Base-by-base conservation (phyloP, 2,797 vertebrate genomes). In the Sarcoramphus papa region DNA sequence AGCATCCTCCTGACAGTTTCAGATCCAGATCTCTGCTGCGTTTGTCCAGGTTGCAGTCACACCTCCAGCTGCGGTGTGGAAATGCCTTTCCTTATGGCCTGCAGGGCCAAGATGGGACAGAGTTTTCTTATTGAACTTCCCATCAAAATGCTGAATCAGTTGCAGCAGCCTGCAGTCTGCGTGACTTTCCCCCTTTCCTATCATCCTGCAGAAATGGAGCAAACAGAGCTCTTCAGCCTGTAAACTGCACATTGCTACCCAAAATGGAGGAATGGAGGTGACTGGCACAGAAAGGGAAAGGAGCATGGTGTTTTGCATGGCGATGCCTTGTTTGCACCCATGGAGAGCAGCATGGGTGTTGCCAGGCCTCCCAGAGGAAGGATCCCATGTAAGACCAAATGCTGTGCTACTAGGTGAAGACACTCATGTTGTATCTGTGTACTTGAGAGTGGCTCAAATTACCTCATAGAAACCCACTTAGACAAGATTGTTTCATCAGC, bases 251-350 rank as follows among this genome's bases (percentile, higher is more conserved):
- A 5, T 5, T 31, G 33, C 15, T 51, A 27, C 8, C 23, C 47
- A 53, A 60, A 89, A 60, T 37, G 64, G 81, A 91, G 45, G 43
- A 45, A 68, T 11, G 12, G 65, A 68, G 13, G 25, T 45, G 22
- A 33, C 10, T 4, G 35, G 33, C 57, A 45, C 2, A 8, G 45
- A 41, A 19, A 85, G 15, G 7, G 10, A 24, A 51, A 84, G n/a
- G 9, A 53, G 3, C 1, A 0, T 23, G n/a, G 9, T 31, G 22
- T 31, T 89, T 64, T 68, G 2, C 35, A 22, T 13, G 7, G 21
- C 45, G 6, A 6, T 51, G 37, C 33, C 20, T 72, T 59, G 21
- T 54, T 54, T 85, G 33, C 3, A 68, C 7, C 37, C 59, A 33
- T 35, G 57, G 72, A 85, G 51, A 70, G 14, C n/a, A 77, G 53